phyloP scores from a whole-genome alignment of 2,113 vertebrate species.

The Cheilinus undulatus region DNA sequence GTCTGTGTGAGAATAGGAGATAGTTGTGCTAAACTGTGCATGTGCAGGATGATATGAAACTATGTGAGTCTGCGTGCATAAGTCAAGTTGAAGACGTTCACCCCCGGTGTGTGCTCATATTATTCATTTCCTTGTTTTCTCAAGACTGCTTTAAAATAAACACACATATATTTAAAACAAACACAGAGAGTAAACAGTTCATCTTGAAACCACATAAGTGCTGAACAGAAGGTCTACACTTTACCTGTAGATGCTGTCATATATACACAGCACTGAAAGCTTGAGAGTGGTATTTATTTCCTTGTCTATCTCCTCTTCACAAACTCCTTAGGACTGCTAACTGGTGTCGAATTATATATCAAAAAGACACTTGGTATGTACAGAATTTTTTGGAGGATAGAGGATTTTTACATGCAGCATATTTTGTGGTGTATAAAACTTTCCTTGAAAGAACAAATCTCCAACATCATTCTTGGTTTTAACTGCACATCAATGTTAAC shows the following conservation, averaged over 20 bases:
- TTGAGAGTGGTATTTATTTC: neutral
- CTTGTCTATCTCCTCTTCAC: constrained; percentile 6
- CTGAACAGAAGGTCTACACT: neutral
- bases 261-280: neutral
- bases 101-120: constrained; percentile 16
- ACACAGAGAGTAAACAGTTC: constrained; percentile 67
- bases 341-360: no score
- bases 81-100: constrained; percentile 31
- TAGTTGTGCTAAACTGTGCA: neutral
- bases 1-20: constrained; percentile 11
- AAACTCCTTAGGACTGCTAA: neutral
- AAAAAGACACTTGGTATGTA: no score
- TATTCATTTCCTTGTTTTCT: constrained; percentile 58
- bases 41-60: neutral
- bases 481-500: neutral
- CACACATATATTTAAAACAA: constrained; percentile 59
- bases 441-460: no score
- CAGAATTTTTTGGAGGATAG: no score
- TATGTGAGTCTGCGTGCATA: constrained; percentile 9
- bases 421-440: no score
- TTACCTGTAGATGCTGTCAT: neutral
- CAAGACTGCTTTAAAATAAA: constrained; percentile 46
- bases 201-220: constrained; percentile 56
- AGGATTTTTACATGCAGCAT: no score
- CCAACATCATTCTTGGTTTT: no score